Evolutionary conservation across 2,797 vertebrate species (phyloP), one percentile per base, ranked within the genome.

Genomic region (Borostomias antarcticus): DNA sequence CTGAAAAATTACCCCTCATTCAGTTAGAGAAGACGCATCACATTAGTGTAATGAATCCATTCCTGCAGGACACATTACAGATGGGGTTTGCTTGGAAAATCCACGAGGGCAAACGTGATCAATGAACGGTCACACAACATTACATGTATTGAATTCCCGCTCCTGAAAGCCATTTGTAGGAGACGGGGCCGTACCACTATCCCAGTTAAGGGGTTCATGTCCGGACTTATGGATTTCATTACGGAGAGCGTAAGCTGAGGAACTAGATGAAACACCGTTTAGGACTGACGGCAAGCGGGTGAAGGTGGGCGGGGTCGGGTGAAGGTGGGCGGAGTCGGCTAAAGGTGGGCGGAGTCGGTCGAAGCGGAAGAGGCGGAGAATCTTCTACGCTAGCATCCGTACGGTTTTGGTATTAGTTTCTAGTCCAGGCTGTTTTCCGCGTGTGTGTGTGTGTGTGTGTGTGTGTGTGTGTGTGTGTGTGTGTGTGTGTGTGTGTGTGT

Each of bases 51-150:
- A 65, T 57, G 60, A 9, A 45, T 33, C 62, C 58, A 28, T 56
- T 66, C 61, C 60, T 66, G 23, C 61, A 50, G 65, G 73, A 68
- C 47, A 66, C 45, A 57, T 73, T 29, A 58, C 63, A 62, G 62
- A 77, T 65, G 48, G 51, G 60, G 68, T 80, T 59, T 52, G 70
- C 29, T 45, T 63, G 52, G 67, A 71, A 84, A 77, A 80, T 64
- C 67, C 62, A 66, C 47, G 62, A 33, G 62, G 69, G 68, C 60
- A n/a, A 5, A 4, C n/a, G n/a, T 76, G 68, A 81, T 76, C 75
- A 67, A 84, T 84, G 79, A 59, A 43, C 54, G 74, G 61, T 82
- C 79, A 81, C 73, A 78, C 79, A 63, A 74, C 75, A 76, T 86
- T 80, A 82, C 74, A 79, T 78, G 51, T 71, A 78, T 81, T 58